Evolutionary conservation across 1,140 invertebrate species (phyloP), one percentile per base, ranked within the genome.

Genomic region (Telenomus remus): DNA sequence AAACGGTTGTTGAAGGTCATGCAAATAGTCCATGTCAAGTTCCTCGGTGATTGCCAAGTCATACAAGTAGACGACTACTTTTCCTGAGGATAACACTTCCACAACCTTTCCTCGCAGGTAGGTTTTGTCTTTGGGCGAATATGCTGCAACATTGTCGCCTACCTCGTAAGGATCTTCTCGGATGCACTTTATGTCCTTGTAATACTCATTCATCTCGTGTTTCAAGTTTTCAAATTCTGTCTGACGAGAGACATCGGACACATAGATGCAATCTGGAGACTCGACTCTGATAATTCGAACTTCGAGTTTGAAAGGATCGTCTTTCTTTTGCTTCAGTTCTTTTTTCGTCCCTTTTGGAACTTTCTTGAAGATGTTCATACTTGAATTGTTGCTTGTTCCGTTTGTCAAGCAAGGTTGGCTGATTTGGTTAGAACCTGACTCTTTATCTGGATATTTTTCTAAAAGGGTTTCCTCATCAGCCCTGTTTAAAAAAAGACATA

Each of bases 211-310:
- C 77, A 91, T 86, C 0, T 86, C 72, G 2, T 77, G 70, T 4
- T 1, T 71, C 60, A 42, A 83, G 80, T 50, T 89, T 80, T 19
- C 85, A 84, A 4, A 82, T 80, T 39, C 37, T 9, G 1, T 11
- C 9, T 39, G 9, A 11, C n/a, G 37, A 3, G 37, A 39, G 1
- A 79, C 69, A 4, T 89, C 81, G 0, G 87, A 86, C 0, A 91
- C 82, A 49, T 91, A 91, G 44, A 91, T 87, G 6, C 84, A 81
- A 11, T 89, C 89, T 0, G 91, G 91, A 0, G 89, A 89, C 5
- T 85, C 74, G 4, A 85, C 87, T 14, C 86, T 84, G 0, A 89
- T 37, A 1, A 91, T 71, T 56, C 85, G 81, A 0, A 90, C 87
- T 60, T 87, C 82, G 4, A 91, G 33, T 70, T 86, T 87, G 16